Conservation (phyloP, 2,888 invertebrate genomes). For the Ecliptopera silaceata region DNA sequence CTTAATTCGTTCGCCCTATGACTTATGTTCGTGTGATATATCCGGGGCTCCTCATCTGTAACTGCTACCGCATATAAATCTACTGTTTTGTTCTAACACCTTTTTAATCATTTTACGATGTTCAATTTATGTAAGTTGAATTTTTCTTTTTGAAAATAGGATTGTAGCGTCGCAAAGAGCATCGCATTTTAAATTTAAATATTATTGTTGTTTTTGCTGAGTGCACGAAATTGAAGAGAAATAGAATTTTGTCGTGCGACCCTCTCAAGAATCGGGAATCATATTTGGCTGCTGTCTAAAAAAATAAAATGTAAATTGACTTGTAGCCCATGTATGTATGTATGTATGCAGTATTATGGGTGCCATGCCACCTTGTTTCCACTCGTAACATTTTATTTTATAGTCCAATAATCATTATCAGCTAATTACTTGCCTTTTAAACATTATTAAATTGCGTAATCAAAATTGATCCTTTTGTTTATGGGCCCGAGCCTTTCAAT, state of each 20-base stretch:
- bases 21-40: constrained; percentile 75
- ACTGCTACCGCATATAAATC: constrained; percentile 55
- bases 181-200: constrained; percentile 75
- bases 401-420: constrained; percentile 60
- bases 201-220: constrained; percentile 79
- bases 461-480: constrained; percentile 80
- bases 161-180: constrained; percentile 52
- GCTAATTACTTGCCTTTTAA: constrained; percentile 68
- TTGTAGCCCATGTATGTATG: constrained; percentile 22
- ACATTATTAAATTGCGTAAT: constrained; percentile 78
- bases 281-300: constrained; percentile 60
- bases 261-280: constrained; percentile 60
- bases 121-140: constrained; percentile 29
- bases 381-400: constrained; percentile 43
- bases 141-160: constrained; percentile 10
- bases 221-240: constrained; percentile 80
- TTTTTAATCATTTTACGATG: constrained; percentile 39
- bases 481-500: constrained; percentile 82
- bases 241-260: constrained; percentile 73
- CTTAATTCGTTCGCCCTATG: constrained; percentile 78
- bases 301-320: constrained; percentile 49
- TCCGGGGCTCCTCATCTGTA: constrained; percentile 52
- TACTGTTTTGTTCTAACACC: constrained; percentile 49
- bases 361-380: constrained; percentile 33
- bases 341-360: constrained; percentile 1